These are phyloP conservation scores for Phasia obesa DNA, from an alignment of 2,888 invertebrate genomes.

Conservation along the genomic window DNA sequence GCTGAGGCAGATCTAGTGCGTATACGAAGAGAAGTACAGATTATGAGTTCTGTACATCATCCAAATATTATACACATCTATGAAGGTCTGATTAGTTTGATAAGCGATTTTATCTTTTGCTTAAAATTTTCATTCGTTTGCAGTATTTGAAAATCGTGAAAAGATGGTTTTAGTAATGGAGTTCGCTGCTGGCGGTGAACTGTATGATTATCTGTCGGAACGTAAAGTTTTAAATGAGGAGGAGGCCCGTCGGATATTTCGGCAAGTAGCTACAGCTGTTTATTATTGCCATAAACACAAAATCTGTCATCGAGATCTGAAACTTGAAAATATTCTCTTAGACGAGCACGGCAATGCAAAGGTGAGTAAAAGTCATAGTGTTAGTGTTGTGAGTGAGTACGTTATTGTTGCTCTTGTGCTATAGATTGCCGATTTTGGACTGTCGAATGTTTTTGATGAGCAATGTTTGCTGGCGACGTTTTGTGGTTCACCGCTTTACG, in stretches of 20 bases:
- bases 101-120: too few relatives aligned
- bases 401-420: slow-evolving; percentile 71
- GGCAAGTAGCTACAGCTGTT: slow-evolving; percentile 97
- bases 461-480: slow-evolving; percentile 93
- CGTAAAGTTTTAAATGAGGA: slow-evolving; percentile 94
- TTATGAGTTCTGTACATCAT: slow-evolving; percentile 99
- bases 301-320: slow-evolving; percentile 97
- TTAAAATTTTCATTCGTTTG: slow-evolving; percentile 17
- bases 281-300: slow-evolving; percentile 99
- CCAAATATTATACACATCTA: slow-evolving; percentile 99
- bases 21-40: slow-evolving; percentile 98
- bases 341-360: slow-evolving; percentile 97
- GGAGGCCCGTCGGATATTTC: slow-evolving; percentile 96
- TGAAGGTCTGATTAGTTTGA: slow-evolving; percentile 89
- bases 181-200: slow-evolving; percentile 98
- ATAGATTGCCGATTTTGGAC: slow-evolving; percentile 98
- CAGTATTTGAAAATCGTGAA: slow-evolving; percentile 99
- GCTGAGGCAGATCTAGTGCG: slow-evolving; percentile 97
- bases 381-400: not conserved
- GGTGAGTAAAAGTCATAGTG: slow-evolving; percentile 83
- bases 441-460: slow-evolving; percentile 98
- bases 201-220: slow-evolving; percentile 98
- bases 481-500: slow-evolving; percentile 98
- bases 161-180: slow-evolving; percentile 99
- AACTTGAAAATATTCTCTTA: slow-evolving; percentile 96